A percentile compares a stretch with the other conserved stretches of the same genome.
phyloP scores from a whole-genome alignment of 2,113 vertebrate species.

The Ictalurus furcatus region DNA sequence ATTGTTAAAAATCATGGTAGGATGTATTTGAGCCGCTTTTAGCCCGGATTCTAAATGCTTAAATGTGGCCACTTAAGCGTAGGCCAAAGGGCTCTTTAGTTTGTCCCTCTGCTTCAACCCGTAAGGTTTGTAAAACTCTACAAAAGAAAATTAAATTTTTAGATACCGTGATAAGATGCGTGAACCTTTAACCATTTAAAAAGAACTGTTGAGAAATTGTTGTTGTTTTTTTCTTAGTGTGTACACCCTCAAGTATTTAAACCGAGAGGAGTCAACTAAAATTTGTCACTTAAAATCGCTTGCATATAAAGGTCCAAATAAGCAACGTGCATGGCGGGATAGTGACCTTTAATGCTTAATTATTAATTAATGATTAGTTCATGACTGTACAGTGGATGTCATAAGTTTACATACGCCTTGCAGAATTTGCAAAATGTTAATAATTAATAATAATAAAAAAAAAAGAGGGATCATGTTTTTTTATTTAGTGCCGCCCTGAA shows the following conservation, averaged over 20 bases:
- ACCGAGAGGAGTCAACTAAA: background rate
- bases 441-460: too few relatives aligned
- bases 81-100: background rate
- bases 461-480: too few relatives aligned
- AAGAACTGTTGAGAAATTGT: background rate
- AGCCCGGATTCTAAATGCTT: background rate
- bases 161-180: background rate
- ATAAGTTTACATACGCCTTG: too few relatives aligned
- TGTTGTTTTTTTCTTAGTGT: background rate
- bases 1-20: background rate
- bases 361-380: background rate
- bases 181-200: background rate
- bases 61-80: background rate
- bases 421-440: too few relatives aligned
- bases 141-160: background rate
- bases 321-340: background rate
- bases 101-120: background rate
- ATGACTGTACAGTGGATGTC: too few relatives aligned
- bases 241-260: background rate
- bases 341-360: background rate
- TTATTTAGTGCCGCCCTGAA: too few relatives aligned
- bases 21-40: background rate
- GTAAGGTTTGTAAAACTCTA: background rate
- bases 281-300: background rate
- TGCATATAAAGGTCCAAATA: background rate